Conservation (phyloP, 1,140 invertebrate species). For the Habropoda laboriosa region DNA sequence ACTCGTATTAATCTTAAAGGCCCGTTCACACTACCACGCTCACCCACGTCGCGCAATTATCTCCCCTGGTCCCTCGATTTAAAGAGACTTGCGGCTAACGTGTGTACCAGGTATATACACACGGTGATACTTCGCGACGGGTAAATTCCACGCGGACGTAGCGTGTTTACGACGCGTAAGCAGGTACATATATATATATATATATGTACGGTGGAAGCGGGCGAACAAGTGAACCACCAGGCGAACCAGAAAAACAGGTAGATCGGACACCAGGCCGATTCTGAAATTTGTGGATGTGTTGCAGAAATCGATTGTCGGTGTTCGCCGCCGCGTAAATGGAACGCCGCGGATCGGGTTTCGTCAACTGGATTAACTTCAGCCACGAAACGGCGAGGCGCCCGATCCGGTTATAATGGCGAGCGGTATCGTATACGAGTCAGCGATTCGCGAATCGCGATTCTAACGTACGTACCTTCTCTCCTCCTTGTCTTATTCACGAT, state of each 20-base stretch:
- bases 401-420: slow-evolving; percentile 44
- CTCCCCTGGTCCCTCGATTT: neutral
- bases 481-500: neutral
- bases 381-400: slow-evolving; percentile 22
- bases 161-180: slow-evolving; percentile 38
- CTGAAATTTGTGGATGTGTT: slow-evolving; percentile 58
- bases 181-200: slow-evolving; percentile 17
- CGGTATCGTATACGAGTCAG: slow-evolving; percentile 3
- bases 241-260: slow-evolving; percentile 36
- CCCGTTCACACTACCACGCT: neutral
- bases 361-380: slow-evolving; percentile 46
- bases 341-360: slow-evolving; percentile 47
- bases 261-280: neutral
- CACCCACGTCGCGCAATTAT: neutral
- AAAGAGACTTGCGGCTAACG: neutral
- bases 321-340: slow-evolving; percentile 41
- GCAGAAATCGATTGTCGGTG: slow-evolving; percentile 46
- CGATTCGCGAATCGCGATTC: slow-evolving; percentile 1
- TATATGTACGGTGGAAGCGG: too few relatives aligned
- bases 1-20: neutral
- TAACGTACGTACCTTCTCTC: neutral
- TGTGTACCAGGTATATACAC: slow-evolving; percentile 16
- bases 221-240: neutral
- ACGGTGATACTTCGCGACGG: slow-evolving; percentile 48
- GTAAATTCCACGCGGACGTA: slow-evolving; percentile 43